phyloP scores from a whole-genome alignment of 1,140 invertebrate genomes.

The Drosophila sucinea region DNA sequence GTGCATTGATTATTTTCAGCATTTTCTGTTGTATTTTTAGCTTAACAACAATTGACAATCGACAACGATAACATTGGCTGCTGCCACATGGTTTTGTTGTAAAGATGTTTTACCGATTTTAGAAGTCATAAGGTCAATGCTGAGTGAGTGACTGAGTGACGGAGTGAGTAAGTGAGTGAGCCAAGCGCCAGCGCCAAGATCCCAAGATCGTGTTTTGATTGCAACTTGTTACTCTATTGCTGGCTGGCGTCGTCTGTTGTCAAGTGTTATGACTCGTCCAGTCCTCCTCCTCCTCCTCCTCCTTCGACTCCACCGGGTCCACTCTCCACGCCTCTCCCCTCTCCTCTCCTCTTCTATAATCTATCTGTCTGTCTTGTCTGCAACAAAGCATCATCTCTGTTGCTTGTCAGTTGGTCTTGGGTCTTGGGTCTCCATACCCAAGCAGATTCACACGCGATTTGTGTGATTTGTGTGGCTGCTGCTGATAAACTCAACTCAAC shows the following conservation, averaged over 20 bases:
- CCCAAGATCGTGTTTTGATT: slow-evolving; percentile 79
- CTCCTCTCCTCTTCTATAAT: slow-evolving; percentile 18
- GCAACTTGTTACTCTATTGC: slow-evolving; percentile 50
- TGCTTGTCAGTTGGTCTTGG: slow-evolving; percentile 26
- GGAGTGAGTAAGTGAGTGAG: slow-evolving; percentile 30
- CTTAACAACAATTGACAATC: slow-evolving; percentile 60
- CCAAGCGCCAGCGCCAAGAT: slow-evolving; percentile 46
- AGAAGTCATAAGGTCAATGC: slow-evolving; percentile 81
- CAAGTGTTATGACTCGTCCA: slow-evolving; percentile 78
- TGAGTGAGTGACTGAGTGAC: slow-evolving; percentile 37
- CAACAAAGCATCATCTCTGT: slow-evolving; percentile 63
- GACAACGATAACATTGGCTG: slow-evolving; percentile 45
- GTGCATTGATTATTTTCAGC: slow-evolving; percentile 6
- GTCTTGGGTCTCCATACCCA: slow-evolving; percentile 48
- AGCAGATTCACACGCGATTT: slow-evolving; percentile 48
- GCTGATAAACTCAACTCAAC: slow-evolving; percentile 52
- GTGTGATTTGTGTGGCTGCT: slow-evolving; percentile 49
- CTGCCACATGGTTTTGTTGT: slow-evolving; percentile 72
- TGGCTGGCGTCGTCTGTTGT: slow-evolving; percentile 60
- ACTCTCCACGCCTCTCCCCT: too few species aligned
- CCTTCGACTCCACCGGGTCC: too few species aligned
- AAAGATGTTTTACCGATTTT: slow-evolving; percentile 82
- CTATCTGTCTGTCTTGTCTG: slow-evolving; percentile 39
- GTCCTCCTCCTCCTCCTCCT: slow-evolving; percentile 8
- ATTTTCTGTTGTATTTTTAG: slow-evolving; percentile 69